Base-by-base conservation (phyloP, 1,140 invertebrate species). In the Diorhabda elongata region DNA sequence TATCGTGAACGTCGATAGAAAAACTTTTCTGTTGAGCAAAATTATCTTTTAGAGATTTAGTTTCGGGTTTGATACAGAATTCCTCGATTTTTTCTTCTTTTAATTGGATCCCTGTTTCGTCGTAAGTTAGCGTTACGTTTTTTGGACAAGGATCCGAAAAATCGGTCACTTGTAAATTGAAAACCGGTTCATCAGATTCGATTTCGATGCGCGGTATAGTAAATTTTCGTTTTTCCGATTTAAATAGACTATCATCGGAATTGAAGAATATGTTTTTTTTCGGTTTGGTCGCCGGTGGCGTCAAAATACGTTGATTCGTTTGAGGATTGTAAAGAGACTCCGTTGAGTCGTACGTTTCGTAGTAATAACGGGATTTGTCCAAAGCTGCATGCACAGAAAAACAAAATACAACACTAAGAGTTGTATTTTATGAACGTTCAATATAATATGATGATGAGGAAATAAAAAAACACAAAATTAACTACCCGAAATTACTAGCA, bases 241-340 rank as follows among this genome's bases (percentile, higher is more conserved):
- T 78, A 63, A 78, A 79, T 44, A 81, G 65, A 73, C 72, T 77
- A 62, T 81, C 80, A 66, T 79, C 80, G 2, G 79, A 80, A 66
- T 73, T 76, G 66, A 81, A 81, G 71, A 81, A 81, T 42, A 80
- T 71, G 63, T 78, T 76, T 59, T 75, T 77, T 75, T 77, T 77
- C 3, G 77, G 75, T 73, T 76, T 77, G 2, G 69, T 70, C 3
- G 73, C 72, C 5, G 79, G 79, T 3, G 80, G 79, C 2, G 80
- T 79, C 59, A 73, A 79, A 6, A 78, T 71, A 8, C 64, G 58
- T 42, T 71, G 69, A n/a, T 52, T 52, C 6, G 6, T 8, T 3
- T 72, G 65, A 44, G 73, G 68, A 58, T 72, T 74, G 67, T 75
- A 70, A 3, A 81, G 68, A 9, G 76, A 78, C 45, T 81, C 79